Evolutionary conservation across 1,140 invertebrate genomes (phyloP), one percentile per base, ranked within the genome.

Genomic region (Maniola jurtina): DNA sequence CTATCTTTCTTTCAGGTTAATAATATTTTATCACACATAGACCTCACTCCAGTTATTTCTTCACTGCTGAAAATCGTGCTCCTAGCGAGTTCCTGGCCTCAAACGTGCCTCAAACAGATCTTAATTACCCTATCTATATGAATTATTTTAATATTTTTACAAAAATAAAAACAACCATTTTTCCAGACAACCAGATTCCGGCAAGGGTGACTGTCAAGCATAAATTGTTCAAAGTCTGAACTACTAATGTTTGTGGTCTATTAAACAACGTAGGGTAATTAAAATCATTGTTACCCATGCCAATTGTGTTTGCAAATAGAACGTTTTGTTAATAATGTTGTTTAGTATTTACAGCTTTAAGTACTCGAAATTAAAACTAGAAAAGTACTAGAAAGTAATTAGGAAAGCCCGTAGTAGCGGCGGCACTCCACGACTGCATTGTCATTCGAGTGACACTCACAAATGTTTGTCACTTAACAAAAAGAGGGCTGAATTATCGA

Each of bases 401-500:
- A 55, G 52, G 10, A 55, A 55, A 55, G 33, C 52, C 66, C 64
- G 63, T 81, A 61, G 83, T 79, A 80, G 74, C 62, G 75, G 74
- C 40, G 64, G 69, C 73, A 76, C 80, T 84, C 75, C 60, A 79
- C 68, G 74, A 71, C 77, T 75, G 79, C 71, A 81, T 83, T 83
- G 78, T 84, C 79, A 77, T 68, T 81, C 72, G 72, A 83, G 74
- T 80, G 80, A 81, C 80, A 80, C 79, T 84, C 79, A 79, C 78
- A 79, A 84, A 82, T 82, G 82, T 84, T 86, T 86, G 79, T 75
- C 77, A 82, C 81, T 85, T 83, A 77, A 79, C 77, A 77, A 79
- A 83, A 77, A 77, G 76, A 79, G 74, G 70, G 69, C 71, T 68
- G 66, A 64, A 64, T 68, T 71, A 71, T 71, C 69, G 65, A 71